Evolutionary conservation across 2,888 invertebrate genomes (phyloP), one percentile per base, ranked within the genome.

Genomic region (Aspidiotus destructor): DNA sequence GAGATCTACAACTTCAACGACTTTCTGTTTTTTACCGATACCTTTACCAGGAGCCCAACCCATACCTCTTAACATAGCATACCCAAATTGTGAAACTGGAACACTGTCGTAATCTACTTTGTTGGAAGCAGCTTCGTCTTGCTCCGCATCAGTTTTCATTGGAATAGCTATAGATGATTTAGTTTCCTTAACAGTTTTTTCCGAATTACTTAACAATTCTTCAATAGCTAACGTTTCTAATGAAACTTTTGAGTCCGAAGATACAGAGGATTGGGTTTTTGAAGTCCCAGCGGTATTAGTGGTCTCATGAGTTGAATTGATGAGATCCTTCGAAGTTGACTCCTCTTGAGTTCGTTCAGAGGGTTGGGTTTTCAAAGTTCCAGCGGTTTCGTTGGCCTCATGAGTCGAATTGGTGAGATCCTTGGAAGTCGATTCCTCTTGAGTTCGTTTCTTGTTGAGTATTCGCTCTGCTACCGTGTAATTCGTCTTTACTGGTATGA

Each of bases 51-150:
- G 86, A 64, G 83, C 81, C 92, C 90, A 92, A 10, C 92, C 97
- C 96, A 96, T 97, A 9, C 97, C 98, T 71, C 95, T 81, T 1
- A 98, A 80, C 88, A 97, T 88, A 0, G 97, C 98, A 76, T 90
- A 75, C 5, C 98, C 98, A 84, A 88, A 98, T 67, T 89, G 85
- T 74, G 81, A 82, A 17, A 89, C 82, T 0, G 89, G 87, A 70
- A 88, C 80, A 73, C 80, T 78, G 72, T 87, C 85, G 76, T 88
- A 89, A 77, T 87, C 85, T 53, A 48, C 63, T 15, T 40, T 9
- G 10, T 83, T 83, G 17, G 83, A 72, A 5, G 83, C 82, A 13
- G 77, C 74, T 73, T 87, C 86, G 75, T 83, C 84, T 71, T 86
- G 83, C 1, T 86, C 85, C 17, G 83, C 80, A 68, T 82, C 80